Evolutionary conservation across 2,888 invertebrate genomes (phyloP).

Genomic region (Chloroclysta siterata): DNA sequence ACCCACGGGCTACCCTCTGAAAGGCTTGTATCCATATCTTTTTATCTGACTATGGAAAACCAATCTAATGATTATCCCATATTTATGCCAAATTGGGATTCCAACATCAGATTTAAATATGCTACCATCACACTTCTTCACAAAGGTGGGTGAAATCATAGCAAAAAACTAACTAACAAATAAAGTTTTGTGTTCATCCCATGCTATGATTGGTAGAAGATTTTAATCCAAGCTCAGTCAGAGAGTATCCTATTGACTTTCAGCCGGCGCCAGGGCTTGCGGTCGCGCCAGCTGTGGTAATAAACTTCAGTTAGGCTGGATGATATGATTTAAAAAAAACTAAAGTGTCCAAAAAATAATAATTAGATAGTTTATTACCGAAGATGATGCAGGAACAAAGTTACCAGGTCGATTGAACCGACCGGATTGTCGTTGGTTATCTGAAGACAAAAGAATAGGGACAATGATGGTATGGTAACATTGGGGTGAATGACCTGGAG

Average conservation of each 20-base stretch:
- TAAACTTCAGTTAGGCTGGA: conserved; percentile 49
- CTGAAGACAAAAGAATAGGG: conserved; percentile 21
- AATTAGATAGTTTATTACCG: conserved; percentile 16
- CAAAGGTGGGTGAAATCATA: conserved; percentile 59
- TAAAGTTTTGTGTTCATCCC: conserved; percentile 45
- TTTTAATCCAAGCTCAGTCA: conserved; percentile 60
- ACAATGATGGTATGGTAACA: not conserved
- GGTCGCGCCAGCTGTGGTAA: conserved; percentile 67
- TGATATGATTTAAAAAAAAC: conserved; percentile 2
- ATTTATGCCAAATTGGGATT: conserved; percentile 19
- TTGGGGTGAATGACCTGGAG: not conserved
- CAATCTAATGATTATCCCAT: conserved; percentile 6
- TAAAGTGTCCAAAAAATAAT: not conserved
- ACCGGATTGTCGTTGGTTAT: conserved; percentile 61
- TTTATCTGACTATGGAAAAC: conserved; percentile 32
- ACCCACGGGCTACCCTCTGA: conserved; percentile 66
- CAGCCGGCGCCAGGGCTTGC: conserved; percentile 63
- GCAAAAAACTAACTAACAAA: conserved; percentile 48
- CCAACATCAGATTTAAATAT: conserved; percentile 29
- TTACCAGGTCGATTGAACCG: conserved; percentile 58
- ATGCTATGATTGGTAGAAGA: conserved; percentile 55
- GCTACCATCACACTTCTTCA: conserved; percentile 48
- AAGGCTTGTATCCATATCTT: conserved; percentile 55
- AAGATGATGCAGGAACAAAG: conserved; percentile 49
- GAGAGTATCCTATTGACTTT: conserved; percentile 68